Percentiles rank a stretch among this genome's conserved stretches.
phyloP scores from a whole-genome alignment of 2,113 vertebrate species.

The Anas platyrhynchos region DNA sequence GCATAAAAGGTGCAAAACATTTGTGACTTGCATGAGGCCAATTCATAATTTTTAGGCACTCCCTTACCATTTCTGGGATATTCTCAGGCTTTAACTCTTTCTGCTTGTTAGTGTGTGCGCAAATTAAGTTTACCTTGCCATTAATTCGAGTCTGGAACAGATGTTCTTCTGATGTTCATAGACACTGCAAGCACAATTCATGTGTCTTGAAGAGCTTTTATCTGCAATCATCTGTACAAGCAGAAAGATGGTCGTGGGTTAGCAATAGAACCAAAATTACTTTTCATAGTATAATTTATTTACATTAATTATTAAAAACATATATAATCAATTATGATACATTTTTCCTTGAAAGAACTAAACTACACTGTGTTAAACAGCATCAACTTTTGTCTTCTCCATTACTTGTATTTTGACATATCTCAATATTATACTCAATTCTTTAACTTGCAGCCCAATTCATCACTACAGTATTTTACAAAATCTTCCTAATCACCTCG shows the following conservation, averaged over 20 bases:
- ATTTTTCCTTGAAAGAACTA: background rate
- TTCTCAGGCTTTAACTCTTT: constrained; percentile 31
- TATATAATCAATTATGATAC: background rate
- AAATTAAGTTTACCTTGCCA: background rate
- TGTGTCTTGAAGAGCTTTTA: background rate
- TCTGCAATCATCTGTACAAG: background rate
- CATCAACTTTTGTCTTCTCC: accelerated
- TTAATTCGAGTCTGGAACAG: background rate
- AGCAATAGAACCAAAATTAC: background rate
- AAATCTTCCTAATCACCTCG: background rate
- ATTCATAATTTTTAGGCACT: background rate
- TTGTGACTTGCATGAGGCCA: constrained; percentile 41
- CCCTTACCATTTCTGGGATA: background rate
- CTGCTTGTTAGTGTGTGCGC: background rate
- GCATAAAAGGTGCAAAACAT: constrained; percentile 41
- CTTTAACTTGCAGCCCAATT: background rate
- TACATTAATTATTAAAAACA: background rate
- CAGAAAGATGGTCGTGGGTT: background rate
- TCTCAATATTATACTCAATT: background rate
- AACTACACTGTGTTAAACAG: background rate
- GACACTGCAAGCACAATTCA: background rate
- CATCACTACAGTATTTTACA: background rate
- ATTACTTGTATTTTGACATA: background rate
- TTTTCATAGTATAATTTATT: background rate
- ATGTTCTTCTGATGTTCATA: background rate